phyloP scores from a whole-genome alignment of 2,797 vertebrate genomes.

The Poeciliopsis turneri region DNA sequence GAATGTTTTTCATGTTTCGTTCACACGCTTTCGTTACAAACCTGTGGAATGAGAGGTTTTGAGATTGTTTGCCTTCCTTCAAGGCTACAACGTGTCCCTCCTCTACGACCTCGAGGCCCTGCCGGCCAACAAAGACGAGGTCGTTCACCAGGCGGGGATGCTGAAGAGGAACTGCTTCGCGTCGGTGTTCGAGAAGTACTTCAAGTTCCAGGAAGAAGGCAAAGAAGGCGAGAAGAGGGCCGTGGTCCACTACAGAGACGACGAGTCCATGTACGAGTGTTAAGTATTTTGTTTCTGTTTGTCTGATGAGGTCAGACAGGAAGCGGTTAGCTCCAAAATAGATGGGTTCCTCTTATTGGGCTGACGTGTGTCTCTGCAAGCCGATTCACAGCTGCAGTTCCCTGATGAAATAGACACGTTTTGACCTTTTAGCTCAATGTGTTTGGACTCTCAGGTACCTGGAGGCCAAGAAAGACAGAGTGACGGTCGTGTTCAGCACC shows the following conservation, averaged over 20 bases:
- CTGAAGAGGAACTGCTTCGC: constrained; percentile 99
- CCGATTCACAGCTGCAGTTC: not conserved
- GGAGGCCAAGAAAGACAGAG: constrained; percentile 97
- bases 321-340: not conserved
- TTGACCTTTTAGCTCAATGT: not conserved
- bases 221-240: constrained; percentile 94
- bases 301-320: not conserved
- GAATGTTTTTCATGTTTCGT: not conserved
- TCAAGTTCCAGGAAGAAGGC: constrained; percentile 98
- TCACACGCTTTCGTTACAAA: not conserved
- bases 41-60: not conserved
- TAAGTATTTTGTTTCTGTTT: not conserved
- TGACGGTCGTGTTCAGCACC: constrained; percentile 98
- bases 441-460: constrained; percentile 86
- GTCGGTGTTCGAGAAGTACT: constrained; percentile 98
- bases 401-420: not conserved
- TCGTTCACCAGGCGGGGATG: constrained; percentile 96
- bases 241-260: constrained; percentile 97
- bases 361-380: no score
- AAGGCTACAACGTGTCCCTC: constrained; percentile 98
- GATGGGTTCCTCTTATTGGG: not conserved
- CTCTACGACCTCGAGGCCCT: constrained; percentile 94
- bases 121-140: constrained; percentile 89
- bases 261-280: constrained; percentile 92
- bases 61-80: not conserved